Conservation (phyloP, 1,140 invertebrate species). For the Anagrus nilaparvatae region DNA sequence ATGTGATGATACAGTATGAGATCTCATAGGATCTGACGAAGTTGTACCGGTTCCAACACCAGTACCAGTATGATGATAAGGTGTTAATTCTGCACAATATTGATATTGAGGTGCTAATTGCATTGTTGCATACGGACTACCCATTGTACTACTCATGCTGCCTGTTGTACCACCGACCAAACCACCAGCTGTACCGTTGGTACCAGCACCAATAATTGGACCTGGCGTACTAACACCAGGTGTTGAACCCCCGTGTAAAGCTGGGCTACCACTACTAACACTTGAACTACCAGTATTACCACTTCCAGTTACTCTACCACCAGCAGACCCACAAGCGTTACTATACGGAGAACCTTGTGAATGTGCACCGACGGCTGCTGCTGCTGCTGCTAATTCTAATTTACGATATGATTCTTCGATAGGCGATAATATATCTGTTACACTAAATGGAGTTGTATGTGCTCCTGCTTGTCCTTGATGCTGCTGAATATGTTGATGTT, state of each 20-base stretch:
- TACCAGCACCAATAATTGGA: conserved; percentile 27
- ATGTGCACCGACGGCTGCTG: conserved; percentile 44
- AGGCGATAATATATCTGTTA: conserved; percentile 87
- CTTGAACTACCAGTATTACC: conserved; percentile 48
- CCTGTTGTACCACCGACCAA: conserved; percentile 31
- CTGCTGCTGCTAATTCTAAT: conserved; percentile 60
- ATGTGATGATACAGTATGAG: conserved; percentile 36
- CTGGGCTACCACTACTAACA: conserved; percentile 69
- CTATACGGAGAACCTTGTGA: conserved; percentile 42
- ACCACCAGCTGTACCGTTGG: conserved; percentile 24
- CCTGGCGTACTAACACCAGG: conserved; percentile 37
- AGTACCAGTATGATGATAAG: conserved; percentile 48
- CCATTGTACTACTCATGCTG: conserved; percentile 48
- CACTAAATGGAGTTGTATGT: conserved; percentile 88
- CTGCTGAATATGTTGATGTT: conserved; percentile 45
- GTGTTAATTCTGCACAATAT: conserved; percentile 48
- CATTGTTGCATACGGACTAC: conserved; percentile 54
- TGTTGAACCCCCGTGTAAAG: conserved; percentile 42
- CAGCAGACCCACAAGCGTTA: conserved; percentile 38
- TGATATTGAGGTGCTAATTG: conserved; percentile 56
- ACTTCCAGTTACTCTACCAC: conserved; percentile 29
- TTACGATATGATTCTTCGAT: conserved; percentile 86
- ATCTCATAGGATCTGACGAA: conserved; percentile 42
- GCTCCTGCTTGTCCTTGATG: conserved; percentile 42
- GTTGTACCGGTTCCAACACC: conserved; percentile 39